Evolutionary conservation across 1,140 invertebrate genomes (phyloP), one percentile per base, ranked within the genome.

Genomic region (Cydia strobilella): DNA sequence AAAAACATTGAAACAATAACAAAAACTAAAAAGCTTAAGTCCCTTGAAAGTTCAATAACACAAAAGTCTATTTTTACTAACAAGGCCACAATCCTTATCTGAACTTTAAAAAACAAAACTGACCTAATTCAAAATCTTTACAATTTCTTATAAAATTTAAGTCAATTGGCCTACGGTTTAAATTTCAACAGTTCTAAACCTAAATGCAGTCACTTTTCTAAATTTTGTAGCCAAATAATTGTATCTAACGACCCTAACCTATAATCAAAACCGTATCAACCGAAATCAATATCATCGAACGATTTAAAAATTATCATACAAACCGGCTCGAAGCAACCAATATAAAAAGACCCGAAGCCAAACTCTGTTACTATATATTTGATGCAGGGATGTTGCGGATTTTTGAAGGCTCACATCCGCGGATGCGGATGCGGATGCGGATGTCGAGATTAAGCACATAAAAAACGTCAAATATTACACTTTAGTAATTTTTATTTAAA

Each of bases 271-370:
- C 78, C 86, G 82, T 87, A 92, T 90, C 90, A 88, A 79, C 79
- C 85, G 80, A 90, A 92, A 92, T 90, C 89, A 90, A 92, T 90
- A 90, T 90, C 87, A 88, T 86, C 86, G 84, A 63, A 79, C 85
- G 84, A 84, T 88, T 91, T 87, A 82, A 85, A 87, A 90, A 91
- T 91, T 91, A 91, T 86, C 87, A 91, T 89, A 90, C 84, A 86
- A 80, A 86, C 76, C 75, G 71, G 75, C 79, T 66, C 76, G 48
- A 6, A 5, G 13, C 75, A 65, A 66, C 83, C 86, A 84, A 71
- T 81, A 23, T 81, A 76, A 51, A 6, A 4, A 76, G 84, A 84
- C 65, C 76, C 73, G 9, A 75, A 51, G 59, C 35, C 12, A 54
- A 54, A 18, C n/a, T 18, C 51, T 54, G 45, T n/a, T n/a, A n/a